Evolutionary conservation across 1,140 invertebrate genomes (phyloP), one percentile per base, ranked within the genome.

Genomic region (Spodoptera frugiperda): DNA sequence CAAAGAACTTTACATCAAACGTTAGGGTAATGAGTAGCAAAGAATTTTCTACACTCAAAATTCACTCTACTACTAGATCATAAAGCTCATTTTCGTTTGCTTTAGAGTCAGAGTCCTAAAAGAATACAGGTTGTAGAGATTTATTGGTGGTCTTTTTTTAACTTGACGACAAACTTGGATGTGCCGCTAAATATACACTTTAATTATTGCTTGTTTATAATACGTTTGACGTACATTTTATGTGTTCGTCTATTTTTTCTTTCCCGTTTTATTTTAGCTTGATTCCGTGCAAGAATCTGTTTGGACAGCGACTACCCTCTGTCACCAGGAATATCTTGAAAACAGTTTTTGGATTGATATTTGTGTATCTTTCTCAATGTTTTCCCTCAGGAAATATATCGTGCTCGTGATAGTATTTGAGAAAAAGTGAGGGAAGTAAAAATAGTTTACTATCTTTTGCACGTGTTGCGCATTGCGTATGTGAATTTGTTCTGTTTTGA

Each of bases 1-100:
- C 89, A 92, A 91, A 92, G 89, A 68, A 76, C 74, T 73, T 82
- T 70, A 90, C 85, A 85, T 91, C 89, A 91, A 91, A 92, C 85
- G 79, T 73, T 65, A 81, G 73, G 80, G 77, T 82, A 85, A 85
- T 83, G 78, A 80, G 72, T 70, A 65, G 78, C 84, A 82, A 84
- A 81, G 68, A 81, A 84, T 76, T 78, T 81, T 83, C 33, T 82
- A 77, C 79, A 72, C 30, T 65, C 57, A 65, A 65, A 78, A 76
- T 14, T 11, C 30, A 39, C 53, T 14, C 76, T 74, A 70, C 19
- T 61, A 51, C 78, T 76, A 76, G 48, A 6, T 9, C 12, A 51
- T 78, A 68, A 74, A 77, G 75, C 75, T 74, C 19, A 76, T 46
- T 79, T 82, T 84, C 12, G 9, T 79, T 48, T 77, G 76, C 46